A percentile compares a stretch with the other conserved stretches of the same genome.
These are phyloP conservation scores for Mongoloraphidia duomilia DNA, from an alignment of 2,888 invertebrate species.

Conservation along the genomic window DNA sequence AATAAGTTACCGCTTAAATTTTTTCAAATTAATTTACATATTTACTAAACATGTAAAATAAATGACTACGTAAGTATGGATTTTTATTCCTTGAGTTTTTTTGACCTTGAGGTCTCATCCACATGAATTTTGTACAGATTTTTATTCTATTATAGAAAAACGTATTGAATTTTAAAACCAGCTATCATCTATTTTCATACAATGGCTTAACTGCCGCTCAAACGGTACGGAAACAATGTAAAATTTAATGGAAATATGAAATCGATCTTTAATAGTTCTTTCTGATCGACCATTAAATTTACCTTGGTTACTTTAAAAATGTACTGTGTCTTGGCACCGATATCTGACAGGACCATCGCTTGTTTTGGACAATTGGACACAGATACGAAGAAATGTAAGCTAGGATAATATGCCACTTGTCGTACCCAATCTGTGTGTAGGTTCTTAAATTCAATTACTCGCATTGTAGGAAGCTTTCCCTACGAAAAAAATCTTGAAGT, in stretches of 20 bases:
- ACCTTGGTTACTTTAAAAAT: slow-evolving; percentile 42
- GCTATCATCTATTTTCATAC: too few species aligned
- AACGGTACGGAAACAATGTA: too few species aligned
- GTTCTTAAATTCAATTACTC: slow-evolving; percentile 37
- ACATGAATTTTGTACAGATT: too few species aligned
- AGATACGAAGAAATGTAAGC: slow-evolving; percentile 52
- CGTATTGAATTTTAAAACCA: too few species aligned
- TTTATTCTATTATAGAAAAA: too few species aligned
- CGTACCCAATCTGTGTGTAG: slow-evolving; percentile 55
- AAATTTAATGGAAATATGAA: neutral
- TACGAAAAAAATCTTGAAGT: slow-evolving; percentile 14
- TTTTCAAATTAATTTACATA: too few species aligned
- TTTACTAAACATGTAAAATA: too few species aligned
- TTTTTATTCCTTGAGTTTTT: too few species aligned
- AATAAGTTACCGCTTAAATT: too few species aligned
- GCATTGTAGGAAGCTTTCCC: slow-evolving; percentile 34
- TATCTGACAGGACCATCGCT: slow-evolving; percentile 47
- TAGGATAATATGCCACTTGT: slow-evolving; percentile 51
- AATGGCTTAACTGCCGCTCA: too few species aligned
- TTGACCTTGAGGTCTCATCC: too few species aligned
- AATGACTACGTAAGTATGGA: too few species aligned
- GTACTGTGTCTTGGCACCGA: slow-evolving; percentile 37
- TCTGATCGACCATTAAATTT: neutral
- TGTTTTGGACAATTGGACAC: slow-evolving; percentile 28
- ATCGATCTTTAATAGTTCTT: neutral